phyloP scores from a whole-genome alignment of 2,888 invertebrate genomes.

The Cactoblastis cactorum region DNA sequence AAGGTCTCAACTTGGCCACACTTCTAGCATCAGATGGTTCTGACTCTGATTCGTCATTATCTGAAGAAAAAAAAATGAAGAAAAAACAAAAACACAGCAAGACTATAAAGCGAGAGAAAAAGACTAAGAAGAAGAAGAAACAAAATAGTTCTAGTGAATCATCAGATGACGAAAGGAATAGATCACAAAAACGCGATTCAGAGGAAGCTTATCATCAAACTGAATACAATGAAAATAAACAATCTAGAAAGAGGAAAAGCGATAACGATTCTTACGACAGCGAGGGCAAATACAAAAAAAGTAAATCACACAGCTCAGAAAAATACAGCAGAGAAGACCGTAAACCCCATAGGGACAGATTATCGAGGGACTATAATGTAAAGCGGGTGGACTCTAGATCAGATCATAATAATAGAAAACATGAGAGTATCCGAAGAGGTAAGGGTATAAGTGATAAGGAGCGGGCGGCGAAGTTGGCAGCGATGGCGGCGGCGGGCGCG shows the following conservation, averaged over 20 bases:
- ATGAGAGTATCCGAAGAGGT: slow-evolving; percentile 20
- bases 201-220: slow-evolving; percentile 16
- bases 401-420: slow-evolving; percentile 12
- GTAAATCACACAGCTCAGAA: slow-evolving; percentile 21
- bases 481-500: slow-evolving; percentile 91
- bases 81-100: slow-evolving; percentile 50
- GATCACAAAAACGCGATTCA: slow-evolving; percentile 10
- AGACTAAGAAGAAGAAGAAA: slow-evolving; percentile 46
- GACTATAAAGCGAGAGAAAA: slow-evolving; percentile 42
- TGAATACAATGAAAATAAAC: slow-evolving; percentile 16
- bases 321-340: slow-evolving; percentile 29
- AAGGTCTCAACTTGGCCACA: slow-evolving; percentile 52
- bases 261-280: slow-evolving; percentile 25
- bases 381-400: not conserved
- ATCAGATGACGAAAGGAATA: slow-evolving; percentile 12
- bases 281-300: slow-evolving; percentile 27
- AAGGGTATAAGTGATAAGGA: slow-evolving; percentile 65
- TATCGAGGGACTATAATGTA: not conserved
- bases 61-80: slow-evolving; percentile 31
- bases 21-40: slow-evolving; percentile 58
- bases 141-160: slow-evolving; percentile 20
- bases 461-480: slow-evolving; percentile 78
- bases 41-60: slow-evolving; percentile 43
- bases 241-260: slow-evolving; percentile 32
- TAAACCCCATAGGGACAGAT: not conserved